These are phyloP conservation scores for Cherax quadricarinatus DNA, from an alignment of 1,140 invertebrate species.

Conservation along the genomic window DNA sequence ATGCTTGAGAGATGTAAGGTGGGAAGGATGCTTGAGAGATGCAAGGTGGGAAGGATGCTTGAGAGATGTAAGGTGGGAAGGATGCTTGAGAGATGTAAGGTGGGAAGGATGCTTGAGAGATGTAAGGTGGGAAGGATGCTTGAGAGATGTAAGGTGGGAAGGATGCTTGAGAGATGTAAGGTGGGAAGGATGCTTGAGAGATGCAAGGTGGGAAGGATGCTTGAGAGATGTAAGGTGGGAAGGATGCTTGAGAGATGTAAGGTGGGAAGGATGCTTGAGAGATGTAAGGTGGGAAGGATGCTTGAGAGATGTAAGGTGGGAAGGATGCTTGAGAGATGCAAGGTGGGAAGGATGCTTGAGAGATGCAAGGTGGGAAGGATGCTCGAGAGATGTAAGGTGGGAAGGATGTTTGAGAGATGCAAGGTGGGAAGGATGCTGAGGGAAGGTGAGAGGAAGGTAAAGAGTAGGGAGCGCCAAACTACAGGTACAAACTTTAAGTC, in stretches of 20 bases:
- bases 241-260: too few species aligned
- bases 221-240: neutral
- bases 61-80: neutral
- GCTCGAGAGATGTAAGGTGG: too few species aligned
- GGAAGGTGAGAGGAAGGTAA: neutral
- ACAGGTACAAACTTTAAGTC: too few species aligned
- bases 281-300: neutral
- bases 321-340: too few species aligned
- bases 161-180: too few species aligned
- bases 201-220: neutral
- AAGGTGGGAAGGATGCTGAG: neutral
- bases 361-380: neutral
- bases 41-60: neutral
- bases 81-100: too few species aligned
- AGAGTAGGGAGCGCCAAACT: too few species aligned
- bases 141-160: neutral
- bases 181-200: conserved; percentile 2
- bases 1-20: too few species aligned
- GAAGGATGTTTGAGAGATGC: neutral
- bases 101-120: neutral
- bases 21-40: neutral
- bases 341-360: neutral
- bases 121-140: neutral
- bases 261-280: neutral
- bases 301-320: neutral